phyloP scores from a whole-genome alignment of 2,113 vertebrate species.

The Himantopus leucocephalus region DNA sequence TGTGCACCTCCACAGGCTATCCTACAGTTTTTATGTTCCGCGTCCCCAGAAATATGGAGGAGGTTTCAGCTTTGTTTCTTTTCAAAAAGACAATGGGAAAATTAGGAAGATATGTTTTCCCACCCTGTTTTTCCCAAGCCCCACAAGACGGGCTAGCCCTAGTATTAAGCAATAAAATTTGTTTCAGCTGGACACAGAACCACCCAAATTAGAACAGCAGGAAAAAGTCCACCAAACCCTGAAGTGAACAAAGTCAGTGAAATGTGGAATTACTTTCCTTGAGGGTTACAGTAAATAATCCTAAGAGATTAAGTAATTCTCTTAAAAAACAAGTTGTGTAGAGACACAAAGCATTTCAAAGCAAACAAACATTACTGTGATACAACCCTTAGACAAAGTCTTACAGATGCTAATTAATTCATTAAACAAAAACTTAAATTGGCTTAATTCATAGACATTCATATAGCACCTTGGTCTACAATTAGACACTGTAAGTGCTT shows the following conservation, averaged over 20 bases:
- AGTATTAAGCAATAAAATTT: constrained; percentile 26
- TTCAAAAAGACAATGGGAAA: constrained; percentile 24
- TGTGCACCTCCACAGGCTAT: background rate
- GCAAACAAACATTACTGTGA: background rate
- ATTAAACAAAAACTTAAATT: constrained; percentile 5
- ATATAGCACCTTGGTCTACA: background rate
- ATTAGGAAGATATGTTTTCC: background rate
- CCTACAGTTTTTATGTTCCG: background rate
- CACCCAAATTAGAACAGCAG: constrained; percentile 13
- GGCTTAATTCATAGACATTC: background rate
- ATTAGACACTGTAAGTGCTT: background rate
- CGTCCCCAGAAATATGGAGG: background rate
- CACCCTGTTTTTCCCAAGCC: constrained; percentile 10
- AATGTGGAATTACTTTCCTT: constrained; percentile 40
- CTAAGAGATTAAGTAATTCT: background rate
- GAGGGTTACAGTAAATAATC: constrained; percentile 37
- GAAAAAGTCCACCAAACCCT: constrained; percentile 9
- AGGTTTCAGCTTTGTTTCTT: background rate
- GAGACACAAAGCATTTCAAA: background rate
- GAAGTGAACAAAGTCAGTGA: constrained; percentile 20
- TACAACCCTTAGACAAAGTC: background rate
- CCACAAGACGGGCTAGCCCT: background rate
- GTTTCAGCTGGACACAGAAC: constrained; percentile 41
- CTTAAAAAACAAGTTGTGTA: background rate
- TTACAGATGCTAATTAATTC: background rate